Percentiles rank a stretch among this genome's conserved stretches.
Evolutionary conservation across 2,113 vertebrate genomes (phyloP).

Genomic region (Aix galericulata): DNA sequence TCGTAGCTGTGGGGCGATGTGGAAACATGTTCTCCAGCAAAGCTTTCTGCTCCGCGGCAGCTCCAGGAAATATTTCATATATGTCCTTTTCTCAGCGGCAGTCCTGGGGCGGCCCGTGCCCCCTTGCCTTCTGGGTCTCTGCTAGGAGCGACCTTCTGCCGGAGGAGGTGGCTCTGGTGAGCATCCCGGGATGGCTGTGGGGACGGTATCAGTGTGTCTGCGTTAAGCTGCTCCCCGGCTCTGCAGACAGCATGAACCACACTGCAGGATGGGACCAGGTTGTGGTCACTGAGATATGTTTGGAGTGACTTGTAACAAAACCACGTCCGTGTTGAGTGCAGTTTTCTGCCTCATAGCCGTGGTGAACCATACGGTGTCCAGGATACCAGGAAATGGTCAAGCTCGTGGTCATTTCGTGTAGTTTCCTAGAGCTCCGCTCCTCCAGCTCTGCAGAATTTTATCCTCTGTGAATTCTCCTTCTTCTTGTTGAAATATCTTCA

Average conservation of each 20-base stretch:
- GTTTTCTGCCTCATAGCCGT: too few relatives aligned
- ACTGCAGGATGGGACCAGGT: background rate
- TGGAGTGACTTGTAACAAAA: background rate
- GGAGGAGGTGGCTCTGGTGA: background rate
- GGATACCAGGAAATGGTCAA: background rate
- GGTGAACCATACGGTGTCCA: background rate
- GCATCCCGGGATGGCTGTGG: background rate
- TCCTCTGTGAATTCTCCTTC: background rate
- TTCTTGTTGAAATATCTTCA: background rate
- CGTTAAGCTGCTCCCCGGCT: background rate
- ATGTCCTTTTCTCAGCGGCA: background rate
- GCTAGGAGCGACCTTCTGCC: too few relatives aligned
- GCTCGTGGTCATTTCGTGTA: accelerated
- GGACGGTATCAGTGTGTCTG: background rate
- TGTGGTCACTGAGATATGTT: background rate
- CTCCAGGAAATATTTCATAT: background rate
- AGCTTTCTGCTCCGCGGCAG: background rate
- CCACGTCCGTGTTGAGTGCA: too few relatives aligned
- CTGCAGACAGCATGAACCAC: background rate
- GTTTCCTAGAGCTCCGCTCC: background rate
- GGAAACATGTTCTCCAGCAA: constrained; percentile 14
- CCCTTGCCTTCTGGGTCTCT: background rate
- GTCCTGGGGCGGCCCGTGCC: background rate
- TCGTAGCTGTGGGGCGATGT: constrained; percentile 11
- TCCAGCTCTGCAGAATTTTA: background rate